Conservation (phyloP, 1,140 invertebrate species). For the Hypothenemus hampei region DNA sequence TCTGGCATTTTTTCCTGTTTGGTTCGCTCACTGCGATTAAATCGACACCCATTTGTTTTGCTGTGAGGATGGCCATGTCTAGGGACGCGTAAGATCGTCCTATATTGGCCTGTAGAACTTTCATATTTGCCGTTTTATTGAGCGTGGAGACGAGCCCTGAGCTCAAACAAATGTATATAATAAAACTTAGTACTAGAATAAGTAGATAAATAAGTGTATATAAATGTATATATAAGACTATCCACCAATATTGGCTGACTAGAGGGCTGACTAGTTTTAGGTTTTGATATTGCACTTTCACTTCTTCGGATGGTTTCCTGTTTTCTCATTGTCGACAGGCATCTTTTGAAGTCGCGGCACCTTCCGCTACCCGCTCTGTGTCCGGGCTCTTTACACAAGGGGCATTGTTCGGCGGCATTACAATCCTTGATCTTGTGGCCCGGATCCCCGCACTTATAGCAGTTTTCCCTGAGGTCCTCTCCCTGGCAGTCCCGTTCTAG, state of each 20-base stretch:
- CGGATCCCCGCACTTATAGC: constrained; percentile 21
- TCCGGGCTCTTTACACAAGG: constrained; percentile 2
- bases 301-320: not conserved
- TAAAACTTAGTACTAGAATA: too few species aligned
- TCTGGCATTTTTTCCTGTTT: not conserved
- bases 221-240: not conserved
- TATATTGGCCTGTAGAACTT: constrained; percentile 16
- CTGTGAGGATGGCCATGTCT: constrained; percentile 11
- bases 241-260: not conserved
- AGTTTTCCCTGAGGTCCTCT: constrained; percentile 6
- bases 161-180: not conserved
- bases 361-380: constrained; percentile 4
- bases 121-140: not conserved
- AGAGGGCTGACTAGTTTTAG: not conserved
- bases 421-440: constrained; percentile 19
- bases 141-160: not conserved
- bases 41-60: constrained; percentile 1
- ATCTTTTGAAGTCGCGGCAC: constrained; percentile 1
- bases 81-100: not conserved
- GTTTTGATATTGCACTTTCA: not conserved
- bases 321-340: not conserved
- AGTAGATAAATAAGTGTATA: not conserved
- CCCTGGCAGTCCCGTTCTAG: constrained; percentile 10
- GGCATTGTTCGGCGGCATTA: constrained; percentile 9
- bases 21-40: constrained; percentile 8